phyloP scores from a whole-genome alignment of 2,113 vertebrate genomes.

The Sylvia atricapilla region DNA sequence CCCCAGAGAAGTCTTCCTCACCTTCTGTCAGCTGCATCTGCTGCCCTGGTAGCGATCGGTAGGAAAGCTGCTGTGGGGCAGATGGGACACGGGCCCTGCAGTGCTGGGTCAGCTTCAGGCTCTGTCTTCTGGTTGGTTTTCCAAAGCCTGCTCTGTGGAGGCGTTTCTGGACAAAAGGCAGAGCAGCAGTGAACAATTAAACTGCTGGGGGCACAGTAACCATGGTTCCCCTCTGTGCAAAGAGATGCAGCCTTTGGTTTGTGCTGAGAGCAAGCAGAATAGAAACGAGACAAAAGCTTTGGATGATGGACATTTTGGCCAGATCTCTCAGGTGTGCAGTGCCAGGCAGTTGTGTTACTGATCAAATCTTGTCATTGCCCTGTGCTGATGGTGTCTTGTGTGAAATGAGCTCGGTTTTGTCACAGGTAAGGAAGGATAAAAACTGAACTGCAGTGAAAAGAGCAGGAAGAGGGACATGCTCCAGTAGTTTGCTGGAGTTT shows the following conservation, averaged over 20 bases:
- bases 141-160: background rate
- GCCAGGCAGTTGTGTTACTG: background rate
- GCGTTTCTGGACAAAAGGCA: background rate
- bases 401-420: background rate
- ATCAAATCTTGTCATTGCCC: background rate
- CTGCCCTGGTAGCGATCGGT: background rate
- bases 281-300: background rate
- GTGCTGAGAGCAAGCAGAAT: background rate
- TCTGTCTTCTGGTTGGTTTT: background rate
- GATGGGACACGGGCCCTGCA: background rate
- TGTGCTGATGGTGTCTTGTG: background rate
- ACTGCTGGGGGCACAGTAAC: background rate
- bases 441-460: background rate
- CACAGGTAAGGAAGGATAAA: background rate
- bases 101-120: background rate
- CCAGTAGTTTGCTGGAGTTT: background rate
- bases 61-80: background rate
- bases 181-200: background rate
- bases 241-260: background rate
- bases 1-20: background rate
- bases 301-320: background rate
- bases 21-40: slow-evolving; percentile 10
- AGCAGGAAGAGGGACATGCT: background rate
- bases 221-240: background rate
- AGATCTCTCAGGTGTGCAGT: background rate